These are phyloP conservation scores for Rotaria sp. DNA, from an alignment of 2,888 invertebrate species.

Conservation along the genomic window DNA sequence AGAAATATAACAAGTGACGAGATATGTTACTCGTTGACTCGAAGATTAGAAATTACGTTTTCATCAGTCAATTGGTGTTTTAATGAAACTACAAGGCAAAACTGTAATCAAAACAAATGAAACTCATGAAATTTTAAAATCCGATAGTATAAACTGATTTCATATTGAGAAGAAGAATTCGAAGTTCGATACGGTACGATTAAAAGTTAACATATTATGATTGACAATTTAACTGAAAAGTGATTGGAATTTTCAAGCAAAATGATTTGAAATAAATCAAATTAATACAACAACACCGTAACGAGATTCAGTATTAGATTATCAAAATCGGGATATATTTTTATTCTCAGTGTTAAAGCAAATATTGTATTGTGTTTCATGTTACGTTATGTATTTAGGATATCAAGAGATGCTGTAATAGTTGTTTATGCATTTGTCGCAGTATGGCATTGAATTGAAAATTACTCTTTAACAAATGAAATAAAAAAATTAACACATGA, in stretches of 20 bases:
- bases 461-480: neutral
- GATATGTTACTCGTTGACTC: neutral
- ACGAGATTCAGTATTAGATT: neutral
- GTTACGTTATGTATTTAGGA: neutral
- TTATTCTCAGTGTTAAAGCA: no score
- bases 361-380: no score
- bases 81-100: neutral
- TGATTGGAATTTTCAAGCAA: neutral
- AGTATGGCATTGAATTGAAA: neutral
- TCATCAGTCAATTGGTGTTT: neutral
- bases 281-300: neutral
- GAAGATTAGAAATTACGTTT: neutral
- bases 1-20: neutral
- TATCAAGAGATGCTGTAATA: conserved; percentile 29
- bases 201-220: no score
- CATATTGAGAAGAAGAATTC: no score
- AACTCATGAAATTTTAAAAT: neutral
- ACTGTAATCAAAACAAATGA: neutral
- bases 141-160: no score
- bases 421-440: neutral
- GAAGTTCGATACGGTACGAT: no score
- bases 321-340: no score
- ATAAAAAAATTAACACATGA: conserved; percentile 29
- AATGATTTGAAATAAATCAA: neutral
- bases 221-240: no score